Conservation (phyloP, 2,113 vertebrate genomes). For the Conger conger region DNA sequence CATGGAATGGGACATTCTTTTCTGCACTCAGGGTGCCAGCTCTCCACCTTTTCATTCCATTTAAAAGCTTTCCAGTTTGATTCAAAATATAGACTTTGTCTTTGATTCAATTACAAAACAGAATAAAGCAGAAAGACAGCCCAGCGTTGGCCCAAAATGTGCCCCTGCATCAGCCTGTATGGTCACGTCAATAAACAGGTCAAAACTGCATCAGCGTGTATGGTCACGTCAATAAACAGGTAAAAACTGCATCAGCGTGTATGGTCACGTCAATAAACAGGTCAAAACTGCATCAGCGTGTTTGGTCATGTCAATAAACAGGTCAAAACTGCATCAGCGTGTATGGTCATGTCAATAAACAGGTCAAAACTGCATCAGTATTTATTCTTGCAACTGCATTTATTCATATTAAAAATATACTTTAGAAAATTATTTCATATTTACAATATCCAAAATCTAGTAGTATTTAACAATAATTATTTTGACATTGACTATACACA, state of each 20-base stretch:
- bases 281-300: not conserved
- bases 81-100: not conserved
- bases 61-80: not conserved
- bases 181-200: not conserved
- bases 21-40: not conserved
- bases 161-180: too few species aligned
- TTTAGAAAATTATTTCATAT: not conserved
- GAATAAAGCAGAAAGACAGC: not conserved
- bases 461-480: not conserved
- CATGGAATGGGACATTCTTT: not conserved
- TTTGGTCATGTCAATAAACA: not conserved
- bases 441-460: not conserved
- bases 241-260: not conserved
- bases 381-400: too few species aligned
- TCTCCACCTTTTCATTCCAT: not conserved
- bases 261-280: not conserved
- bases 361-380: not conserved
- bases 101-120: too few species aligned
- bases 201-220: not conserved
- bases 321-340: too few species aligned
- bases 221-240: not conserved
- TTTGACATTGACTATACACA: not conserved
- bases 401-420: not conserved
- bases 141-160: not conserved
- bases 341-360: not conserved